Evolutionary conservation across 1,140 invertebrate species (phyloP).

Genomic region (Meloidogyne floridensis): DNA sequence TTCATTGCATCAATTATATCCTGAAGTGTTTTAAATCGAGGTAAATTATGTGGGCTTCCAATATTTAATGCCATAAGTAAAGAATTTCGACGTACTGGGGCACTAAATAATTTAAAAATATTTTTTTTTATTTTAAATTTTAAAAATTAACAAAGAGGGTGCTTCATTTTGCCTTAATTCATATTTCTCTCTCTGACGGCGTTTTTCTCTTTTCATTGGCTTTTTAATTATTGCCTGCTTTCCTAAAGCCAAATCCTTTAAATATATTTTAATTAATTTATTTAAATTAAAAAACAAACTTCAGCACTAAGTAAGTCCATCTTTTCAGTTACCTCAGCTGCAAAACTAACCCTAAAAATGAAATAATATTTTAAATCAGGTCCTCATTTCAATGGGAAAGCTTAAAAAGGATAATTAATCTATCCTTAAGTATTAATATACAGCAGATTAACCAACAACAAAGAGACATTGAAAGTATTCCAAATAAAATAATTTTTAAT

Average conservation of each 20-base stretch:
- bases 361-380: background rate
- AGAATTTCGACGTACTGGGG: conserved; percentile 60
- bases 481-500: too few relatives aligned
- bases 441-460: too few relatives aligned
- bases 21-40: conserved; percentile 64
- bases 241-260: conserved; percentile 36
- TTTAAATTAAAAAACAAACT: conserved; percentile 28
- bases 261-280: conserved; percentile 23
- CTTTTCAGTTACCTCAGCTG: conserved; percentile 62
- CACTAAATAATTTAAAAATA: conserved; percentile 44
- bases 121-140: conserved; percentile 6
- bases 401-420: too few relatives aligned
- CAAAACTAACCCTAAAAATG: conserved; percentile 60
- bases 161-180: conserved; percentile 61
- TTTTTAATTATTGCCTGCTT: conserved; percentile 61
- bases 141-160: conserved; percentile 56
- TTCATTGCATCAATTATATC: conserved; percentile 64
- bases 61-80: conserved; percentile 64
- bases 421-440: too few relatives aligned
- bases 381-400: background rate
- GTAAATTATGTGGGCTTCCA: conserved; percentile 63
- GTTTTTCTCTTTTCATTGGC: conserved; percentile 62
- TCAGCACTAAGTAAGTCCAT: conserved; percentile 49
- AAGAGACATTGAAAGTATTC: too few relatives aligned
- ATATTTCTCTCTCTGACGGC: conserved; percentile 45